Base-by-base conservation (phyloP, 2,113 vertebrate genomes). In the Strigops habroptila region DNA sequence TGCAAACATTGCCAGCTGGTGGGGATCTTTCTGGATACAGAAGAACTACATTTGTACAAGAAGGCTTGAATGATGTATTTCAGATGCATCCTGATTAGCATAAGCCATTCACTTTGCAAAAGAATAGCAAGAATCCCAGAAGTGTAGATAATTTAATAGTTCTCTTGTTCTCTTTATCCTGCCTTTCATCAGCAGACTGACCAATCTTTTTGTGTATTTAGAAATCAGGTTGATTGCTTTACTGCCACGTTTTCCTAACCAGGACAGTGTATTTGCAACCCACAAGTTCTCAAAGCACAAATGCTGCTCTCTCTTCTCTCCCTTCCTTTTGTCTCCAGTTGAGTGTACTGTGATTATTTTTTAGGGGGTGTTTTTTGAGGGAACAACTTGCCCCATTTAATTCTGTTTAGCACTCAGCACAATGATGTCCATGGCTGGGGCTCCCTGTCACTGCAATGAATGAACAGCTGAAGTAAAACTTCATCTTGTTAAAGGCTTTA, bases 1-100 rank as follows among this genome's bases (percentile, higher is more conserved):
- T 97, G 96, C 92, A 97, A 95, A 95, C 96, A 97, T 89, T 95
- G 91, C 88, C 93, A 96, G 91, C 93, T 97, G 96, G 91, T 93
- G 89, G 91, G 95, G 95, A 93, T 94, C 91, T 85, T 96, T 96
- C 51, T 79, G 91, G 96, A 91, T 96, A 97, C 96, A 95, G 95
- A 97, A 91, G 85, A 94, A 51, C 95, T 96, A 69, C 91, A 91
- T 94, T 96, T 95, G 95, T 95, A 91, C 89, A 87, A 91, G 92
- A 63, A 97, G 86, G 74, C 88, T 89, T 79, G 91, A 92, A 71
- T 87, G 93, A 94, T 96, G 83, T 81, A 87, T 94, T 97, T 97
- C 92, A 97, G 92, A 96, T 96, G 90, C 91, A 73, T 92, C 86
- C 92, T 93, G 83, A 96, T 96, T 96, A 94, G 91, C 95, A 89